Evolutionary conservation across 2,888 invertebrate species (phyloP), one percentile per base, ranked within the genome.

Genomic region (Meghimatium bilineatum): DNA sequence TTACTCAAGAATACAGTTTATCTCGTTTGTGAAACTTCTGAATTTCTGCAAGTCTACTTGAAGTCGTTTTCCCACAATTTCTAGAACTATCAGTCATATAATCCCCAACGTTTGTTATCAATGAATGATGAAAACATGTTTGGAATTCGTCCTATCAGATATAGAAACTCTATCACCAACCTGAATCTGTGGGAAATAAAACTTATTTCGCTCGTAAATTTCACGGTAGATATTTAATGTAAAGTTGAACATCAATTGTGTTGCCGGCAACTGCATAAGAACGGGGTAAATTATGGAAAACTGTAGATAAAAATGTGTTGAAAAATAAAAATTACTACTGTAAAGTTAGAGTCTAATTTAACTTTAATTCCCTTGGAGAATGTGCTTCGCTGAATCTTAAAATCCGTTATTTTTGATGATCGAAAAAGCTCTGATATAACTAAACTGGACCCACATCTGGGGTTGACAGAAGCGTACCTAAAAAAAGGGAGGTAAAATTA

Each of bases 121-220:
- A 23, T 49, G 49, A 74, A 74, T 74, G 72, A 49, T 49, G 72
- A 49, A 74, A 74, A 74, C 72, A 74, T 29, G 72, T 74, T 74
- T 74, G 72, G 49, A 74, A 74, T 49, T 49, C 49, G 72, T n/a
- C 20, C 49, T 49, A 49, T 74, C 72, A 74, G 72, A 29, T 49
- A 49, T 49, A 49, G 49, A 44, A 74, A 74, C 49, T 29, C 14
- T 34, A 49, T 49, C 72, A 49, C 72, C 56, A 23, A 14, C 56
- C 2, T 49, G 26, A 5, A 44, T 74, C 72, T 74, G 72, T 74
- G 72, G 72, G 72, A 74, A 74, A 74, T 74, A 74, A 49, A 49
- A 74, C 72, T 74, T 44, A n/a, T 49, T 74, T 49, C 29, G 49
- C 72, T 74, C 72, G 49, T 74, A n/a, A 44, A 74, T 74, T 49